A percentile compares a stretch with the other conserved stretches of the same genome.
These are phyloP conservation scores for Scophthalmus maximus DNA, from an alignment of 2,113 vertebrate genomes.

Conservation along the genomic window DNA sequence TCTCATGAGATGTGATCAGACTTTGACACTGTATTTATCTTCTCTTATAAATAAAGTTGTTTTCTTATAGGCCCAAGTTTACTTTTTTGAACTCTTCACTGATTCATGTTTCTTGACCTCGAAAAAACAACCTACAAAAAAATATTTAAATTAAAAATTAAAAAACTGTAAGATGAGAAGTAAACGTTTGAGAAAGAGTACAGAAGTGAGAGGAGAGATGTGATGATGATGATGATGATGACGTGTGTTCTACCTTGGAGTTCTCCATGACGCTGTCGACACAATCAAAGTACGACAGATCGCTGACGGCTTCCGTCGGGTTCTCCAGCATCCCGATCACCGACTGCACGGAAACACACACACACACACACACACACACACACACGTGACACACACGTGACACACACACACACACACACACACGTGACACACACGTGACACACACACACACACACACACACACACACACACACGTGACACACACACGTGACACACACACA, in stretches of 20 bases:
- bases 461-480: no score
- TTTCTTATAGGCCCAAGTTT: no score
- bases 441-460: not conserved
- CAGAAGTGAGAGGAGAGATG: not conserved
- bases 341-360: constrained; percentile 80
- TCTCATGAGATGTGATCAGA: no score
- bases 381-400: not conserved
- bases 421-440: no score
- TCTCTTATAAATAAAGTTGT: no score
- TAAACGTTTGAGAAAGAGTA: no score
- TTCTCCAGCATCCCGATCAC: constrained; percentile 96
- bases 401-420: no score
- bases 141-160: not conserved
- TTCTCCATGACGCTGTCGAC: constrained; percentile 99
- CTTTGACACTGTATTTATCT: no score
- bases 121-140: no score
- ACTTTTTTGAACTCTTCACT: no score
- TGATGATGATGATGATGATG: no score
- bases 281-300: constrained; percentile 97
- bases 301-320: constrained; percentile 92
- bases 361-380: constrained; percentile 1
- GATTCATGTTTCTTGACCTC: no score
- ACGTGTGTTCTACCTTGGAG: constrained; percentile 91
- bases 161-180: not conserved
- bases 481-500: not conserved